A percentile compares a stretch with the other conserved stretches of the same genome.
These are phyloP conservation scores for Rhea americana DNA, from an alignment of 2,113 vertebrate species.

Conservation along the genomic window DNA sequence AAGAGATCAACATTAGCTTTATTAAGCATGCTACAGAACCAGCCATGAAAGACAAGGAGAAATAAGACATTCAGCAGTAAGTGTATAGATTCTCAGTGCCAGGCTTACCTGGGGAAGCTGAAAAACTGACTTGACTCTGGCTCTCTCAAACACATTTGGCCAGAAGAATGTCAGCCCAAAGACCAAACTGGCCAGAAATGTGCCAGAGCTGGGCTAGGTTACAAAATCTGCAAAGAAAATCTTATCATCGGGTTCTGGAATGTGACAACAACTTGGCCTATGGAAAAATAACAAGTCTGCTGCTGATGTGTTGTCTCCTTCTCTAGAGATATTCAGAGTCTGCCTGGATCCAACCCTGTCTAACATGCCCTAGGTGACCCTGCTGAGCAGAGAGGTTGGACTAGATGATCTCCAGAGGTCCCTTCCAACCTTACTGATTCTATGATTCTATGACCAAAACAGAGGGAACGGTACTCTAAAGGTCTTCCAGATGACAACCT, in stretches of 20 bases:
- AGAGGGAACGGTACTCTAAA: not conserved
- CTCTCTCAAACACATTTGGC: not conserved
- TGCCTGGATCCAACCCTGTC: no score
- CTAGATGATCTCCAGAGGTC: no score
- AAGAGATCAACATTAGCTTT: not conserved
- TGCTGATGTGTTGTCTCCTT: not conserved
- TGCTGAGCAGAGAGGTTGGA: no score
- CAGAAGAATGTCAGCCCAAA: not conserved
- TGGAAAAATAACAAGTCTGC: not conserved
- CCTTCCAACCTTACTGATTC: no score
- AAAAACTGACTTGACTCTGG: not conserved
- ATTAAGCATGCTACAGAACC: not conserved
- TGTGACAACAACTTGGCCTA: not conserved
- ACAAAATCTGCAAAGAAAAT: not conserved
- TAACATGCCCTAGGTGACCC: no score
- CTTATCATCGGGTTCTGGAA: fast-evolving
- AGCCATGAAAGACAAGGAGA: not conserved
- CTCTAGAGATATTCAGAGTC: no score
- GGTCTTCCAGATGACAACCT: not conserved
- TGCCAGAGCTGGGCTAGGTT: not conserved
- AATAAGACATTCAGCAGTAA: not conserved
- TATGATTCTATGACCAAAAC: no score
- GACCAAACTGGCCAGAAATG: fast-evolving
- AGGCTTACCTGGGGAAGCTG: fast-evolving
- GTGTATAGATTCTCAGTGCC: not conserved